Percentiles rank a stretch among this genome's conserved stretches.
Evolutionary conservation across 2,888 invertebrate species (phyloP).

Genomic region (Nomada hirtipes): DNA sequence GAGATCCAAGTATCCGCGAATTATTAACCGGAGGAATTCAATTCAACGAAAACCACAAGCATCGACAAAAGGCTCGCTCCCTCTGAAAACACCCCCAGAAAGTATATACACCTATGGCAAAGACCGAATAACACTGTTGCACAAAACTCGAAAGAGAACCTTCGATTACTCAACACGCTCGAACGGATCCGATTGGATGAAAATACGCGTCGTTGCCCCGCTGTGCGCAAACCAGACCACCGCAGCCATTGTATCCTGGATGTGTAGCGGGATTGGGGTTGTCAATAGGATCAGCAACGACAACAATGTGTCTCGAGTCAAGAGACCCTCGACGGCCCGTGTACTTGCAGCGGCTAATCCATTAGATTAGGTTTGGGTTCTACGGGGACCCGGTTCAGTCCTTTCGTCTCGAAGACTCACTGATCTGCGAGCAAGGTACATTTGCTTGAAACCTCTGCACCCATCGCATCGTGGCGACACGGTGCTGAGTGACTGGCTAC

Average conservation of each 20-base stretch:
- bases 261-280: conserved; percentile 35
- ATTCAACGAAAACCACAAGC: neutral
- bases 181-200: conserved; percentile 78
- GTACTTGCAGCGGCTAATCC: conserved; percentile 69
- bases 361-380: conserved; percentile 69
- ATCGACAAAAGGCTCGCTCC: conserved; percentile 9
- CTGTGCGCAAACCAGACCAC: conserved; percentile 61
- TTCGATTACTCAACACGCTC: conserved; percentile 74
- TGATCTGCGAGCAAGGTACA: neutral
- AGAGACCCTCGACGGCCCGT: conserved; percentile 73
- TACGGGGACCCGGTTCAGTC: conserved; percentile 38
- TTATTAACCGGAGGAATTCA: neutral
- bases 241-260: conserved; percentile 46
- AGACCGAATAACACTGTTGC: conserved; percentile 5
- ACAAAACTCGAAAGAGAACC: conserved; percentile 33
- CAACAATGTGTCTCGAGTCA: conserved; percentile 79
- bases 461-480: neutral
- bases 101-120: neutral
- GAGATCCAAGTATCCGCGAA: neutral
- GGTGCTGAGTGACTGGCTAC: conserved; percentile 34
- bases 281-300: conserved; percentile 75
- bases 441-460: neutral
- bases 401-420: neutral
- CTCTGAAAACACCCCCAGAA: neutral
- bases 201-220: conserved; percentile 68